Conservation (phyloP, 2,797 vertebrate genomes). For the Sebastes iracundus region DNA sequence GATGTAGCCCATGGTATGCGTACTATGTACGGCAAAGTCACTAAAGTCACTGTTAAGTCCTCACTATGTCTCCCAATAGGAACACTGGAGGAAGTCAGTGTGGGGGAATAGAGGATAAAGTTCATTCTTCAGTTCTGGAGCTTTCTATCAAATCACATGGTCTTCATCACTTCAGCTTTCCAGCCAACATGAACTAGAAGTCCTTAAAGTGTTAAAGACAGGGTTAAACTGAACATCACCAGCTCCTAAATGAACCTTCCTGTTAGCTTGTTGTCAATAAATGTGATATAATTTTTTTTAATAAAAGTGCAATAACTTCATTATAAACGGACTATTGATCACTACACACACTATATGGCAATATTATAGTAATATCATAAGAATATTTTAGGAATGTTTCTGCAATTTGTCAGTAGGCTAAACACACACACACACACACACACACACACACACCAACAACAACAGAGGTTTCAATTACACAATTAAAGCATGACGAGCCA, state of each 20-base stretch:
- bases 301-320: background rate
- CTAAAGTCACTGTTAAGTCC: background rate
- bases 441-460: background rate
- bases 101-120: background rate
- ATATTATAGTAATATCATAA: background rate
- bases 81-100: background rate
- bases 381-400: background rate
- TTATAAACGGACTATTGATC: background rate
- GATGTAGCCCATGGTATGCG: background rate
- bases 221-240: background rate
- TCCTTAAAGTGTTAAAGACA: background rate
- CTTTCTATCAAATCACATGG: background rate
- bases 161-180: background rate
- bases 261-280: background rate
- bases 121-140: background rate
- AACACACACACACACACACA: background rate
- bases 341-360: background rate
- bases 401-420: background rate
- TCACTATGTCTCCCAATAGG: background rate
- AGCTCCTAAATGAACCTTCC: background rate
- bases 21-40: background rate
- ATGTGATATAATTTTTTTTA: background rate
- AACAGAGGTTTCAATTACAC: slow-evolving; percentile 60
- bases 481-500: slow-evolving; percentile 62
- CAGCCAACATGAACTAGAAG: background rate